Base-by-base conservation (phyloP, 2,888 invertebrate genomes). In the Merodon equestris region DNA sequence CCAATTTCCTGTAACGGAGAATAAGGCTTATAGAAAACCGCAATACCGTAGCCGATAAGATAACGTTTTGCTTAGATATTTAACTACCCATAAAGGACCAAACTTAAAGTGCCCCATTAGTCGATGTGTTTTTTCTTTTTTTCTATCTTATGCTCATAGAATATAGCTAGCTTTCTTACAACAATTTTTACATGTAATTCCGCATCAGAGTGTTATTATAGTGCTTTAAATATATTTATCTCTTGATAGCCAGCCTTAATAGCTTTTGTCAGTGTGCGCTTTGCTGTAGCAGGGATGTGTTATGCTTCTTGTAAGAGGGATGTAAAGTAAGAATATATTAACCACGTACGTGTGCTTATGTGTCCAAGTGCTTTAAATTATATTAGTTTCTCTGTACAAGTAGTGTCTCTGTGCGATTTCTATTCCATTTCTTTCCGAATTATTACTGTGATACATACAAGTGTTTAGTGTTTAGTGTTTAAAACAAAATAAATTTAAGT, bases 281-380 rank as follows among this genome's bases (percentile, higher is more conserved):
- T 71, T 48, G 64, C 64, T 17, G 38, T 51, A 45, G 45, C 58
- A 53, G 60, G 27, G 45, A 68, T 19, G 9, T 13, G 38, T n/a
- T 14, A 47, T 1, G 15, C 15, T 3, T 36, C n/a, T n/a, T n/a
- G n/a, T 19, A 45, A 38, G 63, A 50, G 50, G 57, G 50, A 51
- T 57, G 67, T 51, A 19, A 47, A 45, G 27, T 13, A 47, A 40
- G n/a, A 34, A 45, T 13, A 53, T 45, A 7, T 1, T 40, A 40
- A n/a, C 17, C 14, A 12, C 36, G 36, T 44, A 7, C 60, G 57
- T 79, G 60, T 79, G 68, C 79, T 79, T 79, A 74, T 74, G 79
- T 74, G 68, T 60, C 70, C 64, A 79, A 79, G 79, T 79, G 79
- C 74, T 74, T 79, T 79, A 79, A 60, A 48, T 54, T n/a, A n/a